A percentile compares a stretch with the other conserved stretches of the same genome.
phyloP scores from a whole-genome alignment of 2,888 invertebrate genomes.

The Drosophila testacea region DNA sequence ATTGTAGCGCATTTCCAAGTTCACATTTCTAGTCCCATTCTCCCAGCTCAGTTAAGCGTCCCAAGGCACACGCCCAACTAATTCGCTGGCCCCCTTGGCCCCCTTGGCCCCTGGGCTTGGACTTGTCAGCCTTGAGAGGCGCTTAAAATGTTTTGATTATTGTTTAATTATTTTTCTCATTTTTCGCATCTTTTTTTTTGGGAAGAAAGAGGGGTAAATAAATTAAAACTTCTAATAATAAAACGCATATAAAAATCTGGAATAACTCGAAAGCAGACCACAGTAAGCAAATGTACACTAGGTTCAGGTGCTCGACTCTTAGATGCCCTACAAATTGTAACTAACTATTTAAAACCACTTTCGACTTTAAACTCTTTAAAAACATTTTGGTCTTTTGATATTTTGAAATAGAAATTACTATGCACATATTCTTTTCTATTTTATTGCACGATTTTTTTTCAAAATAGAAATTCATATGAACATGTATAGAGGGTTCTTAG shows the following conservation, averaged over 20 bases:
- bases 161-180: constrained; percentile 56
- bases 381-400: too few species aligned
- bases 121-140: constrained; percentile 69
- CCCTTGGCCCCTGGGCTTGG: constrained; percentile 30
- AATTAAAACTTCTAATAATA: constrained; percentile 31
- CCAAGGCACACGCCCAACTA: constrained; percentile 28
- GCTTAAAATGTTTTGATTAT: constrained; percentile 76
- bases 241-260: constrained; percentile 31
- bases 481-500: too few species aligned
- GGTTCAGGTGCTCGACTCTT: background rate
- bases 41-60: background rate
- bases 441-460: too few species aligned
- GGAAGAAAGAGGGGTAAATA: background rate
- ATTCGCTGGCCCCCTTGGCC: constrained; percentile 27
- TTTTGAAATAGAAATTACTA: too few species aligned
- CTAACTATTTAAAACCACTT: too few species aligned
- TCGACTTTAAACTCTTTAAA: too few species aligned
- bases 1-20: constrained; percentile 41
- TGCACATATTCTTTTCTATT: too few species aligned
- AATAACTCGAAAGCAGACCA: constrained; percentile 14
- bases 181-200: constrained; percentile 10
- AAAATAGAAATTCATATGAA: too few species aligned
- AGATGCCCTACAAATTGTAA: background rate
- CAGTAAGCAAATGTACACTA: background rate
- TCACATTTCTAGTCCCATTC: constrained; percentile 4